These are phyloP conservation scores for Mormoops blainvillei DNA, from an alignment of 2,113 vertebrate species.

Conservation along the genomic window DNA sequence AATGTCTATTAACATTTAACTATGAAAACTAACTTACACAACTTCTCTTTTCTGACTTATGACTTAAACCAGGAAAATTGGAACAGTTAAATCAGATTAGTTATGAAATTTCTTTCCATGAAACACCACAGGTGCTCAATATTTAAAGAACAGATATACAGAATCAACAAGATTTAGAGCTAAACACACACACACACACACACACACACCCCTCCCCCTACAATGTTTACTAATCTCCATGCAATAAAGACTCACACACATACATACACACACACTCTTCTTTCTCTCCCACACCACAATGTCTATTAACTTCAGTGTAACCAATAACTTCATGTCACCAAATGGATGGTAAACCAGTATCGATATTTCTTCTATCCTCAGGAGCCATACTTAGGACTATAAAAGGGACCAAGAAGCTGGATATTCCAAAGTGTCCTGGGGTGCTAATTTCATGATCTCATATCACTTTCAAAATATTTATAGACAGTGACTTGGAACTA, in stretches of 20 bases:
- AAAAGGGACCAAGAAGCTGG: not conserved
- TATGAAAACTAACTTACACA: not conserved
- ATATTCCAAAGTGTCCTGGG: not conserved
- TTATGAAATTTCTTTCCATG: not conserved
- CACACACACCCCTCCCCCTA: not conserved
- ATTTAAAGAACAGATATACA: not conserved
- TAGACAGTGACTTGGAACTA: not conserved
- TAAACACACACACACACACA: not conserved
- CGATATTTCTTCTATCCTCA: not conserved
- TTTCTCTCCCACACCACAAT: not conserved
- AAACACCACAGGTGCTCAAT: not conserved
- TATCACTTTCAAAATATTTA: not conserved
- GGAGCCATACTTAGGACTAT: not conserved
- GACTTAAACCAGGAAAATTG: not conserved
- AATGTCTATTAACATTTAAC: not conserved
- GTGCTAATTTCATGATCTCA: not conserved
- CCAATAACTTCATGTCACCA: not conserved
- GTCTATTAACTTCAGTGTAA: not conserved
- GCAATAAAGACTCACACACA: not conserved
- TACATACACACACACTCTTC: not conserved
- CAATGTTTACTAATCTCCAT: not conserved
- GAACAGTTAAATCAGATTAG: not conserved
- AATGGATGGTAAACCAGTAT: not conserved
- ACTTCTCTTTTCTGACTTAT: not conserved
- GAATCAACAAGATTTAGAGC: not conserved